A percentile compares a stretch with the other conserved stretches of the same genome.
Conservation (phyloP, 2,888 invertebrate genomes). For the Sphinx pinastri region DNA sequence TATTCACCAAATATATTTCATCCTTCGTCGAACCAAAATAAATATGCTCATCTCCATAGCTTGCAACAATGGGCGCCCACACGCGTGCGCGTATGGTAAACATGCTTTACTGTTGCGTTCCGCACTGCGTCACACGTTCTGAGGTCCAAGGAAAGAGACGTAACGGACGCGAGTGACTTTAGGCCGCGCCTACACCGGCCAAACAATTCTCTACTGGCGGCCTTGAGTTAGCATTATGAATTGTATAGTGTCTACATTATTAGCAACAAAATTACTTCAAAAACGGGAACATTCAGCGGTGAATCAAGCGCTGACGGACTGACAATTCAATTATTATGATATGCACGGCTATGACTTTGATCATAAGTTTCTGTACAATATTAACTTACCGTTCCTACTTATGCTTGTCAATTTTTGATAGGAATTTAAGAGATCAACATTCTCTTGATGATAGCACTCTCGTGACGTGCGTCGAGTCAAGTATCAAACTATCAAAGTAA, state of each 20-base stretch:
- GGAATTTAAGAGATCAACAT: too few relatives aligned
- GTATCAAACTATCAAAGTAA: too few relatives aligned
- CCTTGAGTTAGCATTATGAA: not conserved
- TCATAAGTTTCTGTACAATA: too few relatives aligned
- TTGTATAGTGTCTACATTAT: not conserved
- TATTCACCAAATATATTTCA: not conserved
- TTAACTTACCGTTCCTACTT: too few relatives aligned
- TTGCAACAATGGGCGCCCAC: conserved; percentile 4
- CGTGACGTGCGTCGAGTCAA: too few relatives aligned
- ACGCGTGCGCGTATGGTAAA: conserved; percentile 1
- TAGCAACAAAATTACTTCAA: too few relatives aligned
- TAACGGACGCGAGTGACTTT: not conserved
- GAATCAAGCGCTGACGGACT: too few relatives aligned
- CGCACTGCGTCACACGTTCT: conserved; percentile 3
- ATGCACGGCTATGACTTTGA: too few relatives aligned
- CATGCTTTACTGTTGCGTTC: conserved; percentile 4
- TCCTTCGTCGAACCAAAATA: conserved; percentile 3
- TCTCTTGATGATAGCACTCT: too few relatives aligned
- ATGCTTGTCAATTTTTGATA: too few relatives aligned
- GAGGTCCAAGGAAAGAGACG: not conserved
- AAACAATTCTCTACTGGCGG: not conserved
- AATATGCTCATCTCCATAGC: conserved; percentile 4
- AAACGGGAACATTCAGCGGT: too few relatives aligned
- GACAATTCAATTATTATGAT: too few relatives aligned
- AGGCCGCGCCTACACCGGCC: not conserved